Percentiles rank a stretch among this genome's conserved stretches.
Conservation (phyloP, 35 echinoderm and acorn worm species). For the Apostichopus californicus region DNA sequence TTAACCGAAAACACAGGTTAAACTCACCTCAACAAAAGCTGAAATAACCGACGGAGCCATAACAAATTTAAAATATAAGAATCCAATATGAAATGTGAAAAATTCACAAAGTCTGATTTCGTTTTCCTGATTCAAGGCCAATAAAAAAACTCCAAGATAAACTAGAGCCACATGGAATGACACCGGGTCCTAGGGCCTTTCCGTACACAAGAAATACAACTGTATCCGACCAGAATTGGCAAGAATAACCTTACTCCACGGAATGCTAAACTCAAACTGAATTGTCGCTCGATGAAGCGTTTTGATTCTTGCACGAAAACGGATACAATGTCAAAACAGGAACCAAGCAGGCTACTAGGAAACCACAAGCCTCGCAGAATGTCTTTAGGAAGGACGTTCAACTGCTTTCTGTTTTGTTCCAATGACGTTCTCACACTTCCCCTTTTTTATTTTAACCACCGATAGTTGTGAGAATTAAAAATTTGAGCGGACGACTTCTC, state of each 20-base stretch:
- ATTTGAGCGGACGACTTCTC: no score
- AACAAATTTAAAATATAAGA: neutral
- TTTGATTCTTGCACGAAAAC: neutral
- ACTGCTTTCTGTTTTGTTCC: constrained; percentile 7
- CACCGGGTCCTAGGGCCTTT: neutral
- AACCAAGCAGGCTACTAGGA: constrained; percentile 26
- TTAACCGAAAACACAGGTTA: no score
- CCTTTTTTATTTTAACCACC: neutral
- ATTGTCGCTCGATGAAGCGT: neutral
- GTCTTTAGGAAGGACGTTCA: constrained; percentile 48
- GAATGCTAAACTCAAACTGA: constrained; percentile 6
- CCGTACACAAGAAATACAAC: neutral
- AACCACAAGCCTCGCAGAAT: constrained; percentile 34
- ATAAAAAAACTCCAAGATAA: neutral
- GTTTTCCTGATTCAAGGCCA: neutral
- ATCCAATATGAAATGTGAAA: neutral
- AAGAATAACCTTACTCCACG: constrained; percentile 5
- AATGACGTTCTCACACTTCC: neutral
- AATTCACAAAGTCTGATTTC: neutral
- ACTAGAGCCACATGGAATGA: neutral
- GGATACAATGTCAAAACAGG: constrained; percentile 42
- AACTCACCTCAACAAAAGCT: constrained; percentile 53
- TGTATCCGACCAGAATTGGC: neutral
- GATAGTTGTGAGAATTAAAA: neutral
- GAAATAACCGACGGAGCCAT: constrained; percentile 57